phyloP scores from a whole-genome alignment of 2,888 invertebrate genomes.

The Drosophila neoperkinsi region DNA sequence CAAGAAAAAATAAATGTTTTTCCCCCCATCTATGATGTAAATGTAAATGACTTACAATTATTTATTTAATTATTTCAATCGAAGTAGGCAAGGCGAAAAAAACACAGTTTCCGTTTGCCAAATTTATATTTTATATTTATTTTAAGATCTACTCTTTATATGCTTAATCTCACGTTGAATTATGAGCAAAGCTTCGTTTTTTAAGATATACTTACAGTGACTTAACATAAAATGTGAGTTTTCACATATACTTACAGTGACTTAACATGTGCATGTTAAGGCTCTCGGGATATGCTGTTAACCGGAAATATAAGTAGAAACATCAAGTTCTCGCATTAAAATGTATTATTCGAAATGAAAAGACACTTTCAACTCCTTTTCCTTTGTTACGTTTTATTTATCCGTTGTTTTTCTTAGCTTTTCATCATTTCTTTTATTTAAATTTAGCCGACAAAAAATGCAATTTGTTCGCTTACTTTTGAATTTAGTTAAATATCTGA shows the following conservation, averaged over 20 bases:
- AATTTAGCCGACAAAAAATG: constrained; percentile 53
- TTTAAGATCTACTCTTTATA: no score
- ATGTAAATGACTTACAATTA: constrained; percentile 15
- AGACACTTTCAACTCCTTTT: constrained; percentile 28
- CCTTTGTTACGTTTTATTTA: constrained; percentile 64
- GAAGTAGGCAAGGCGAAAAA: background rate
- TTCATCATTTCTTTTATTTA: constrained; percentile 37
- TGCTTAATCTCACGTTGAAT: no score
- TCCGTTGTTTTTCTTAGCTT: constrained; percentile 43
- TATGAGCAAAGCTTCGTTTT: no score
- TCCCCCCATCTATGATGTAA: constrained; percentile 35
- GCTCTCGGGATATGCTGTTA: background rate
- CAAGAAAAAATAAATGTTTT: constrained; percentile 58
- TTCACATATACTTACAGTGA: background rate
- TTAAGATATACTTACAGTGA: background rate
- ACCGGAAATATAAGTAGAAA: background rate
- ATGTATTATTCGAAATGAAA: background rate
- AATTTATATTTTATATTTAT: background rate
- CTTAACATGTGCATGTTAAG: constrained; percentile 9
- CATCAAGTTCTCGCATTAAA: no score
- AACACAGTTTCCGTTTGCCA: no score
- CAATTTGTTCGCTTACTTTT: constrained; percentile 64
- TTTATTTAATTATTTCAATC: constrained; percentile 1
- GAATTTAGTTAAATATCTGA: constrained; percentile 41
- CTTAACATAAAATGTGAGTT: background rate